Evolutionary conservation across 2,113 vertebrate species (phyloP).

Genomic region (Anguilla japonica): DNA sequence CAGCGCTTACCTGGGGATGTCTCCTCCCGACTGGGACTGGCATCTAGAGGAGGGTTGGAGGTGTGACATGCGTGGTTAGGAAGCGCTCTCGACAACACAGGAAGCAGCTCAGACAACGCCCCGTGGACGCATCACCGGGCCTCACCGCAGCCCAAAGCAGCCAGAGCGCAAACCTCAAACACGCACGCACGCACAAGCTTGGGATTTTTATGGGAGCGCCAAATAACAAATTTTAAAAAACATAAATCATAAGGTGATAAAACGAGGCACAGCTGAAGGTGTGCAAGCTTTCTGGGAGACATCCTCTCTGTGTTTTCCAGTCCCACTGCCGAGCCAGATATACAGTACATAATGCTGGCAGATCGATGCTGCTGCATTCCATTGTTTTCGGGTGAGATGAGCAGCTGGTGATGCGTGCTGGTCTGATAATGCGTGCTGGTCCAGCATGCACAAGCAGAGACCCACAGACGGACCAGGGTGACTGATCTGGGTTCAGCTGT

Average conservation of each 20-base stretch:
- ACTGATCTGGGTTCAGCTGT: not conserved
- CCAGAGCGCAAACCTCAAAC: not conserved
- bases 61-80: slow-evolving; percentile 89
- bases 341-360: not conserved
- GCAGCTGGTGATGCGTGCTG: not conserved
- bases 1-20: slow-evolving; percentile 88
- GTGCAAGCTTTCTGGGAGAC: not conserved
- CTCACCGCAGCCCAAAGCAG: not conserved
- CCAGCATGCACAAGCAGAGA: not conserved
- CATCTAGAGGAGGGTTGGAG: slow-evolving; percentile 85
- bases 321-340: not conserved
- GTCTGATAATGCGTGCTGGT: not conserved
- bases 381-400: not conserved
- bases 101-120: slow-evolving; percentile 64
- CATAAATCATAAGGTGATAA: not conserved
- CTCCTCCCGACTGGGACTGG: slow-evolving; percentile 84
- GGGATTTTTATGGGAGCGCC: not conserved
- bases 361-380: not conserved
- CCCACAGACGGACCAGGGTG: not conserved
- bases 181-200: not conserved
- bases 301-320: not conserved
- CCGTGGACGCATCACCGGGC: slow-evolving; percentile 9
- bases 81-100: slow-evolving; percentile 69
- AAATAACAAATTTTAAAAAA: not conserved
- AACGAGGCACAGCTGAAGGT: not conserved